A percentile compares a stretch with the other conserved stretches of the same genome.
Conservation (phyloP, 1,140 invertebrate species). For the Drosophila biarmipes region DNA sequence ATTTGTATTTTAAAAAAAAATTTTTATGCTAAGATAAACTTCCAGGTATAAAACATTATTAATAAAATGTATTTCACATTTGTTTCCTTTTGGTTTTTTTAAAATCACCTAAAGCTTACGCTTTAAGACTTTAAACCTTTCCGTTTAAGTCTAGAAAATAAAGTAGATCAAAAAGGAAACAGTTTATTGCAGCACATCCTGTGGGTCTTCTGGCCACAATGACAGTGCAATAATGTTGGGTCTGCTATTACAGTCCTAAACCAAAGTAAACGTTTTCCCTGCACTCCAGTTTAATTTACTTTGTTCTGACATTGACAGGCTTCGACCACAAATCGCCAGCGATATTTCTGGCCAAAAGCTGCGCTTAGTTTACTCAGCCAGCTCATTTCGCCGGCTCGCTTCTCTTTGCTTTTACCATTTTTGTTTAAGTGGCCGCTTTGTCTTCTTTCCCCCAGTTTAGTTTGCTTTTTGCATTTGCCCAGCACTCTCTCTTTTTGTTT, state of each 20-base stretch:
- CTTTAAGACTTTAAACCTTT: too few relatives aligned
- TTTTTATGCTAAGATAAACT: too few relatives aligned
- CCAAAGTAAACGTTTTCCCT: slow-evolving; percentile 30
- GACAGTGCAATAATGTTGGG: slow-evolving; percentile 16
- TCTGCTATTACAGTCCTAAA: slow-evolving; percentile 15
- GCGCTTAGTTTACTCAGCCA: slow-evolving; percentile 29
- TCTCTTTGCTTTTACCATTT: slow-evolving; percentile 60
- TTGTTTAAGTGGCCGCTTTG: slow-evolving; percentile 62
- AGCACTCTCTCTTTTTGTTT: slow-evolving; percentile 47
- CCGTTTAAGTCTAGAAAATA: not conserved
- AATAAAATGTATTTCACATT: too few relatives aligned
- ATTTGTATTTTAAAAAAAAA: too few relatives aligned
- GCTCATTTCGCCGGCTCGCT: slow-evolving; percentile 30
- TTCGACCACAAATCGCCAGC: slow-evolving; percentile 45
- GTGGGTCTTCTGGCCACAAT: not conserved
- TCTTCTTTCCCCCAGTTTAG: slow-evolving; percentile 46
- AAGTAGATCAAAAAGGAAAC: not conserved
- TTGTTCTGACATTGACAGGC: slow-evolving; percentile 49
- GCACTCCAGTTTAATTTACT: slow-evolving; percentile 37
- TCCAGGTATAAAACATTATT: too few relatives aligned
- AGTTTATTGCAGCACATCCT: not conserved
- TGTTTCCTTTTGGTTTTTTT: not conserved
- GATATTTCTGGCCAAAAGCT: slow-evolving; percentile 27
- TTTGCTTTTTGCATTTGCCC: slow-evolving; percentile 53
- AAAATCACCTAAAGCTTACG: not conserved